Evolutionary conservation across 1,140 invertebrate species (phyloP), one percentile per base, ranked within the genome.

Genomic region (Heterodera schachtii): DNA sequence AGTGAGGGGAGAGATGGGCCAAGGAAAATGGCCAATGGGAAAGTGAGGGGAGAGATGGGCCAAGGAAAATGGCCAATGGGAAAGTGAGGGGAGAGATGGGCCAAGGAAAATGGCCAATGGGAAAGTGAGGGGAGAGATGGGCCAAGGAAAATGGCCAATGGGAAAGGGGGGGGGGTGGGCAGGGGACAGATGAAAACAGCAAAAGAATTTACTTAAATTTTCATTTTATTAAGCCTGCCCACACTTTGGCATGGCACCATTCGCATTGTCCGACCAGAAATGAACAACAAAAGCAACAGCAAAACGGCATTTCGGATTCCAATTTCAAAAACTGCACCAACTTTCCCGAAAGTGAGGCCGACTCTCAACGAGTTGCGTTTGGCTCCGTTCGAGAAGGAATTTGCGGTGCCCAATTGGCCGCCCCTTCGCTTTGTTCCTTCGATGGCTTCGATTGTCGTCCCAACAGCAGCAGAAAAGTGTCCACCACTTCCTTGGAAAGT

Each of bases 401-500:
- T 64, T 64, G 57, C 57, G 2, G 1, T 16, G n/a, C 57, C 57
- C 4, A 64, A 64, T 64, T 64, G 13, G 19, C 16, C 31, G n/a
- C 69, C 69, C 31, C 31, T 16, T 41, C 43, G 69, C 43, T 71
- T 7, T 71, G n/a, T 71, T 71, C 69, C 31, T 11, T 6, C 11
- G 31, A 31, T 31, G 31, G 31, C 19, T 41, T 19, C 41, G 19
- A 11, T 71, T 46, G 69, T 5, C 21, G 41, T 0, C 31, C 21
- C 31, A 3, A 41, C 69, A 41, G n/a, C 69, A 44, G 6, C 44
- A 71, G 69, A 41, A 71, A 71, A 71, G 21, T 43, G 69, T 71
- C 69, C 69, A 19, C 69, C 31, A n/a, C 69, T 71, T 71, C 69
- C 8, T 7, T 71, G 69, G 69, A 71, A 41, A 71, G 69, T 46